Evolutionary conservation across 2,888 invertebrate genomes (phyloP).

Genomic region (Mythimna albipuncta): DNA sequence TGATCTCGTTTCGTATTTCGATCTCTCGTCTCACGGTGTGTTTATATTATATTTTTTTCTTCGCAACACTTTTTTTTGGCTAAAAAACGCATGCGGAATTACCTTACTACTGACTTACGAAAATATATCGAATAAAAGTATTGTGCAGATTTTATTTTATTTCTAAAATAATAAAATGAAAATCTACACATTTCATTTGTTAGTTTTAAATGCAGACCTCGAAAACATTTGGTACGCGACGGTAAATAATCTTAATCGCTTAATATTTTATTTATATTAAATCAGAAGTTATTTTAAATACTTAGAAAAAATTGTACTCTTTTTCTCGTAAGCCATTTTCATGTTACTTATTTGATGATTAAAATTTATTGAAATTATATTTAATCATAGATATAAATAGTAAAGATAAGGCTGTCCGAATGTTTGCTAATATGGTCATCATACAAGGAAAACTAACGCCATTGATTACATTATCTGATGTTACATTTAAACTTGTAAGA

Average conservation of each 20-base stretch:
- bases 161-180: slow-evolving; percentile 45
- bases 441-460: no score
- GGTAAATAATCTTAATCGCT: slow-evolving; percentile 19
- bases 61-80: neutral
- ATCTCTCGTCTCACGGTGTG: slow-evolving; percentile 22
- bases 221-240: slow-evolving; percentile 40
- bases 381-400: neutral
- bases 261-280: slow-evolving; percentile 27
- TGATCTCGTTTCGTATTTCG: slow-evolving; percentile 47
- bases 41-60: slow-evolving; percentile 13
- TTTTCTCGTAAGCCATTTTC: slow-evolving; percentile 46
- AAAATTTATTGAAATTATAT: slow-evolving; percentile 20
- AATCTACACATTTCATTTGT: slow-evolving; percentile 20
- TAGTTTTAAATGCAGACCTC: slow-evolving; percentile 31
- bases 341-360: slow-evolving; percentile 26
- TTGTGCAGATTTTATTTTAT: slow-evolving; percentile 53
- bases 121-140: slow-evolving; percentile 43
- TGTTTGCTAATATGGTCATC: no score
- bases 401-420: no score
- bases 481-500: no score
- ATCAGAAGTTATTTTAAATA: slow-evolving; percentile 15
- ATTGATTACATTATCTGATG: no score
- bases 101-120: slow-evolving; percentile 17
- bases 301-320: slow-evolving; percentile 17
- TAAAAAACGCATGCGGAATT: slow-evolving; percentile 23